A percentile compares a stretch with the other conserved stretches of the same genome.
These are phyloP conservation scores for Coccyzus lansbergi DNA, from an alignment of 2,797 vertebrate species.

Conservation along the genomic window DNA sequence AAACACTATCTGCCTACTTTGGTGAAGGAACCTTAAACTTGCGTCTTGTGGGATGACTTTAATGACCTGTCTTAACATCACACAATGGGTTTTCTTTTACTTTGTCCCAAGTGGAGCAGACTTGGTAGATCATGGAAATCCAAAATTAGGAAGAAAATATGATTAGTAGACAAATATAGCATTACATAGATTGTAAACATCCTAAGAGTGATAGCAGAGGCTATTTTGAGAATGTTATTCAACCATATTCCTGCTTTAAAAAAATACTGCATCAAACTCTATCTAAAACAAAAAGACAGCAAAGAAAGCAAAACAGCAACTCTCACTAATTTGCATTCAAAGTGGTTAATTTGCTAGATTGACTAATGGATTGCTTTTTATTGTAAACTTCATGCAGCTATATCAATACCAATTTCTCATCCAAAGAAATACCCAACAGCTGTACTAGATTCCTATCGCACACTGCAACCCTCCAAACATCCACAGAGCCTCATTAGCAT, in stretches of 20 bases:
- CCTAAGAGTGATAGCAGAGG: background rate
- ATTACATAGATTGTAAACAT: background rate
- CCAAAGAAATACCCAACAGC: background rate
- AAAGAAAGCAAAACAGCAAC: background rate
- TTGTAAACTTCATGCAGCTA: background rate
- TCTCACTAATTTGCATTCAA: background rate
- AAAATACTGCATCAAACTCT: background rate
- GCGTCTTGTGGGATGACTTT: background rate
- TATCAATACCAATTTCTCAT: background rate
- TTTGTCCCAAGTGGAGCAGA: background rate
- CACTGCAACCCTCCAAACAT: background rate
- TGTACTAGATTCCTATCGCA: background rate
- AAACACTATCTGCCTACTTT: background rate
- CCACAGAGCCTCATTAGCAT: background rate
- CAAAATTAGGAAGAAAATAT: background rate
- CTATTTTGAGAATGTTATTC: background rate
- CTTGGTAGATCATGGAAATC: background rate
- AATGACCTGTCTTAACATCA: background rate
- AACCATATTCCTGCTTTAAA: background rate
- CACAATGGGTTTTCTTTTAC: background rate
- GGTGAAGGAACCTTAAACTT: background rate
- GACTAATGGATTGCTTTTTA: background rate
- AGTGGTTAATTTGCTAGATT: background rate
- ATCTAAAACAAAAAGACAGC: background rate
- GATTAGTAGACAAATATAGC: background rate